Base-by-base conservation (phyloP, 2,797 vertebrate genomes). In the Cetoscarus ocellatus region DNA sequence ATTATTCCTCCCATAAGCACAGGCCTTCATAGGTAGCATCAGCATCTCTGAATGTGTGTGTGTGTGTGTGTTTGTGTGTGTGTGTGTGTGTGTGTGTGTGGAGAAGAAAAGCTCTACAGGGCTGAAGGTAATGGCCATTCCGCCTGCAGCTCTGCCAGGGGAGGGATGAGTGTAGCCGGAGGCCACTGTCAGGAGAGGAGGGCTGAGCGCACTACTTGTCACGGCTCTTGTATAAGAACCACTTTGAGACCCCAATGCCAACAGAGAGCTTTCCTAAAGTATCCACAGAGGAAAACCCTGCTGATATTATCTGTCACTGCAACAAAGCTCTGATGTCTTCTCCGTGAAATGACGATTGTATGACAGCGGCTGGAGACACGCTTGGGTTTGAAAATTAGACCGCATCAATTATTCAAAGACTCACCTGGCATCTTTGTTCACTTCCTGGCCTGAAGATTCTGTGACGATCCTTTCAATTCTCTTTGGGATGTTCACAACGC, bases 111-210 rank as follows among this genome's bases (percentile, higher is more conserved):
- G 70, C 73, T 85, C 85, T 75, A 76, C 80, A 58, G 82, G 79
- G 88, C 77, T 74, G 79, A 75, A 87, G 87, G 79, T 88, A 90
- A 91, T 89, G 84, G 82, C 87, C 82, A 73, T 67, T 74, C 75
- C 70, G 90, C 91, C 91, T 73, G 68, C 75, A 88, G 89, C 87
- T 80, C 66, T 77, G 86, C 84, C 78, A 75, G 72, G 80, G 81
- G 86, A 92, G 72, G 80, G 75, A 77, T 81, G 85, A 91, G 77
- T 79, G 90, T 88, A 75, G 88, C 92, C 84, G 8, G 67, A 88
- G 90, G 92, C 91, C 83, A 84, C 86, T 85, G 83, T 89, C 85
- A 90, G 75, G 73, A 77, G 72, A 83, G 81, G 59, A 86, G 54
- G 72, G 74, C 73, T 65, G 79, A 77, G 80, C 40, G 50, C 72